These are phyloP conservation scores for Crotalus viridis DNA, from an alignment of 2,113 vertebrate genomes.

Conservation along the genomic window DNA sequence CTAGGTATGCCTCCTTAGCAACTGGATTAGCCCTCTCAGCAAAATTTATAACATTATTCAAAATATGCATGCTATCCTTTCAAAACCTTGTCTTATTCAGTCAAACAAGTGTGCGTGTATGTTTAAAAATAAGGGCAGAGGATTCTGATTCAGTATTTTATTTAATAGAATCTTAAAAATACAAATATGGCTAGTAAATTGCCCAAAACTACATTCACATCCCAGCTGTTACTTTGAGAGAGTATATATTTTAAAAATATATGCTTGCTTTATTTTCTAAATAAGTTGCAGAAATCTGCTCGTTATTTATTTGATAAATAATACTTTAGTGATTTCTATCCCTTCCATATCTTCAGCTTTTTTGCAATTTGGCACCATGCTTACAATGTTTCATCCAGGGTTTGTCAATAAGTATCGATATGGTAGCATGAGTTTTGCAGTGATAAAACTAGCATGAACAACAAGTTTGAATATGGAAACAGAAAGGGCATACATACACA, in stretches of 20 bases:
- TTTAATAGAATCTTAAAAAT: neutral
- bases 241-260: neutral
- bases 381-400: neutral
- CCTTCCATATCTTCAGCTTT: neutral
- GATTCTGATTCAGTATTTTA: neutral
- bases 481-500: neutral
- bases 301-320: neutral
- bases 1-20: neutral
- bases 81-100: neutral
- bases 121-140: neutral
- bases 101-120: neutral
- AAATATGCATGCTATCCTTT: neutral
- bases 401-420: neutral
- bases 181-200: neutral
- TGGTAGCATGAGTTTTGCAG: neutral
- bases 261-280: neutral
- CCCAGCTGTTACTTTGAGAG: too few species aligned
- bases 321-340: neutral
- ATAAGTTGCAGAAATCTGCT: neutral
- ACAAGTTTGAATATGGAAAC: neutral
- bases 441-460: neutral
- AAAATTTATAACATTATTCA: neutral
- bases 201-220: neutral
- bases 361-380: neutral
- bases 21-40: neutral